Evolutionary conservation across 2,113 vertebrate species (phyloP), one percentile per base, ranked within the genome.

Genomic region (Muntiacus reevesi): DNA sequence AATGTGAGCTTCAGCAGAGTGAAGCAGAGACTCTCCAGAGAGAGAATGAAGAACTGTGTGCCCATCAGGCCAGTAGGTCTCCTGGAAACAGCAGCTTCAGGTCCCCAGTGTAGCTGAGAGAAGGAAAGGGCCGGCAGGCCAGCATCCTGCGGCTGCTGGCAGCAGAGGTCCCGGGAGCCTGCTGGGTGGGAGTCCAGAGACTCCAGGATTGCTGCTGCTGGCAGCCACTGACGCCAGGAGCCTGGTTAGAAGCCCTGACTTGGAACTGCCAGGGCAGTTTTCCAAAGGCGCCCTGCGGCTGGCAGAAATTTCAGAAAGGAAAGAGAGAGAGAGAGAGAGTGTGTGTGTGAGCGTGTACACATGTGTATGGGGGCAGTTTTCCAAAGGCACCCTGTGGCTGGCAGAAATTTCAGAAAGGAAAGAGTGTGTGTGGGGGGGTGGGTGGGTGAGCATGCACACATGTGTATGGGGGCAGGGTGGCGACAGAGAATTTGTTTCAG

Each of bases 251-350:
- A 94, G 95, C 82, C 88, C 89, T 95, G 89, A 96, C 92, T 96
- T 17, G 84, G 84, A 82, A 89, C 67, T 89, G 89, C 40, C 50
- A 89, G 86, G 89, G 96, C 89, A 52, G 28, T 55, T 36, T 89
- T 98, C 98, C 96, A 97, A 96, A 87, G 89, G 87, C 11, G 0
- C 64, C 54, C 90, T 82, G 36, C 50, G 62, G 57, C 90, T 97
- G 94, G 85, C 90, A 91, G 76, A 17, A 59, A 94, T 87, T 81
- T 88, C 52, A 93, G n/a, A 92, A 62, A 50, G 57, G 30, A n/a
- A 3, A n/a, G 30, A 33, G 62, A n/a, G 30, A 33, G 62, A n/a
- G 30, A 33, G 14, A 7, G 60, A 0, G 55, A 9, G 55, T 57
- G 55, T 25, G 55, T 23, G 55, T 57, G 55, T 57, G 55, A 57